phyloP scores from a whole-genome alignment of 2,797 vertebrate genomes.

The Sciurus carolinensis region DNA sequence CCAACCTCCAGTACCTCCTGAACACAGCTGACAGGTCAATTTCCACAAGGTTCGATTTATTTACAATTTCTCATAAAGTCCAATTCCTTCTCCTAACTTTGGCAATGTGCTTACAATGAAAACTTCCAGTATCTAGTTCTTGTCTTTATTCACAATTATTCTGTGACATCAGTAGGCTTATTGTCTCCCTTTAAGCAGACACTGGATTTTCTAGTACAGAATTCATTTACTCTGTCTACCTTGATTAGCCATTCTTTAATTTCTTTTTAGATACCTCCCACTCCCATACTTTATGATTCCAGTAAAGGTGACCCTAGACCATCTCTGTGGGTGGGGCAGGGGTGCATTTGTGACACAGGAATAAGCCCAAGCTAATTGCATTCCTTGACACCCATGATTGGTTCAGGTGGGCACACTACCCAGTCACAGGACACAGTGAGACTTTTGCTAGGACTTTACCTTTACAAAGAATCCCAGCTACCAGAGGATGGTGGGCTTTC shows the following conservation, averaged over 20 bases:
- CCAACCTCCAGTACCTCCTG: neutral
- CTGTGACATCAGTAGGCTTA: neutral
- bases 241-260: neutral
- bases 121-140: neutral
- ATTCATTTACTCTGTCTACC: neutral
- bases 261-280: neutral
- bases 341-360: neutral
- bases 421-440: neutral
- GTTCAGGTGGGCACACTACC: neutral
- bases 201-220: neutral
- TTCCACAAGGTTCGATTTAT: constrained; percentile 34
- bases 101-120: neutral
- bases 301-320: neutral
- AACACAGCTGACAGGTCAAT: constrained; percentile 26
- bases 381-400: fast-evolving
- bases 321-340: neutral
- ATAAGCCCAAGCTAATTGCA: neutral
- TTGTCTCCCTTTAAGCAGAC: neutral
- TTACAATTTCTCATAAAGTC: constrained; percentile 48
- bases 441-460: neutral
- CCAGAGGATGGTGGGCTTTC: neutral
- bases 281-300: neutral
- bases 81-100: constrained; percentile 6
- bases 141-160: neutral
- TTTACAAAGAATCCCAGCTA: neutral